These are phyloP conservation scores for Caenorhabditis parvicauda DNA, from an alignment of 2,888 invertebrate species.

Conservation along the genomic window DNA sequence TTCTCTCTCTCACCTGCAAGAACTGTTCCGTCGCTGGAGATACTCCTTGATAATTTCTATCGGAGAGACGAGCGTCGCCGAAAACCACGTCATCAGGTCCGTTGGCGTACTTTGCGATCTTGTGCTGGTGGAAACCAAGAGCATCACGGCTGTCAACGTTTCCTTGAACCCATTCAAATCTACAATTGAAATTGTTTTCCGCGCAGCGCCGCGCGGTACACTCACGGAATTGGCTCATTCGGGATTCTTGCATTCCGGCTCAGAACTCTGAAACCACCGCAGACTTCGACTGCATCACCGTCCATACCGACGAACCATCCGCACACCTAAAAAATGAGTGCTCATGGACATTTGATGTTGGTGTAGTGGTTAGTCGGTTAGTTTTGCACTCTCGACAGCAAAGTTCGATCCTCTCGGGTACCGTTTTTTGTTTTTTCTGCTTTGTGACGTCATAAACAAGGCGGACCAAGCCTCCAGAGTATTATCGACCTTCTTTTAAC, in stretches of 20 bases:
- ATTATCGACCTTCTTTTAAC: no score
- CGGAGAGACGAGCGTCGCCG: slow-evolving; percentile 32
- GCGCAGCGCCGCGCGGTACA: not conserved
- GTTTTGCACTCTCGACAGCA: no score
- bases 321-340: slow-evolving; percentile 20
- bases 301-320: slow-evolving; percentile 41
- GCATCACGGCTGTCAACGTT: slow-evolving; percentile 16
- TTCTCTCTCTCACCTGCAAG: slow-evolving; percentile 10
- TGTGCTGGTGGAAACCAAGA: slow-evolving; percentile 38
- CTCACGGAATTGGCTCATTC: slow-evolving; percentile 26
- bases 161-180: slow-evolving; percentile 39
- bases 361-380: no score
- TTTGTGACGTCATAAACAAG: no score
- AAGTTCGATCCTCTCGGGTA: no score
- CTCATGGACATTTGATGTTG: not conserved
- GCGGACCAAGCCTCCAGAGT: no score
- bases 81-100: slow-evolving; percentile 22
- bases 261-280: slow-evolving; percentile 49
- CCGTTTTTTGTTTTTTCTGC: no score
- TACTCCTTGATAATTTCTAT: slow-evolving; percentile 30
- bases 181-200: slow-evolving; percentile 4
- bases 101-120: slow-evolving; percentile 32
- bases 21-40: slow-evolving; percentile 16
- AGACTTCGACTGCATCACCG: slow-evolving; percentile 36
- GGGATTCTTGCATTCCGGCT: slow-evolving; percentile 27